Evolutionary conservation across 2,888 invertebrate genomes (phyloP).

Genomic region (Drosophila emarginata): DNA sequence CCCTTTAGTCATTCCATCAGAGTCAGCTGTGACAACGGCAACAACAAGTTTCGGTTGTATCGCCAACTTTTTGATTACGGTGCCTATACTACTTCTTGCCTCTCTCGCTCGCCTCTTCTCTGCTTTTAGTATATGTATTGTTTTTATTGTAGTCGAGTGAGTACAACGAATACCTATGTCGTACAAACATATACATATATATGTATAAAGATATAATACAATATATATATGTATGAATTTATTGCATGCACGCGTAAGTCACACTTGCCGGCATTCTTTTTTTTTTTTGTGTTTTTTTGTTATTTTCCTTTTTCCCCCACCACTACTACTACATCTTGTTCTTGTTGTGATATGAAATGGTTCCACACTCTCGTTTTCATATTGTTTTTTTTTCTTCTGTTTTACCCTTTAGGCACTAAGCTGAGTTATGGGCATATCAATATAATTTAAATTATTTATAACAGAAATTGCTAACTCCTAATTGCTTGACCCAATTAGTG

Average conservation of each 20-base stretch:
- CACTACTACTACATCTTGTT: constrained; percentile 11
- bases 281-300: constrained; percentile 10
- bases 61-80: constrained; percentile 44
- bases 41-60: constrained; percentile 50
- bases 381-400: not conserved
- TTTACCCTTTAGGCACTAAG: not conserved
- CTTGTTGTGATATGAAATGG: constrained; percentile 12
- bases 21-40: constrained; percentile 43
- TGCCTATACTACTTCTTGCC: constrained; percentile 36
- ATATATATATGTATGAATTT: constrained; percentile 26
- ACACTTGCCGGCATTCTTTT: constrained; percentile 44
- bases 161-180: constrained; percentile 16
- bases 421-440: not conserved
- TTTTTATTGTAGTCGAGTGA: constrained; percentile 6
- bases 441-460: not conserved
- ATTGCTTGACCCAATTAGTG: no score
- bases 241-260: constrained; percentile 50
- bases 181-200: constrained; percentile 7
- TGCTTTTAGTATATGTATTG: constrained; percentile 17
- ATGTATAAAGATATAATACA: not conserved
- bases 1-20: constrained; percentile 27
- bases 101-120: constrained; percentile 22
- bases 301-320: not conserved
- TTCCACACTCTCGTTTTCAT: not conserved
- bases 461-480: not conserved